Percentiles rank a stretch among this genome's conserved stretches.
phyloP scores from a whole-genome alignment of 2,113 vertebrate genomes.

The Helogale parvula region DNA sequence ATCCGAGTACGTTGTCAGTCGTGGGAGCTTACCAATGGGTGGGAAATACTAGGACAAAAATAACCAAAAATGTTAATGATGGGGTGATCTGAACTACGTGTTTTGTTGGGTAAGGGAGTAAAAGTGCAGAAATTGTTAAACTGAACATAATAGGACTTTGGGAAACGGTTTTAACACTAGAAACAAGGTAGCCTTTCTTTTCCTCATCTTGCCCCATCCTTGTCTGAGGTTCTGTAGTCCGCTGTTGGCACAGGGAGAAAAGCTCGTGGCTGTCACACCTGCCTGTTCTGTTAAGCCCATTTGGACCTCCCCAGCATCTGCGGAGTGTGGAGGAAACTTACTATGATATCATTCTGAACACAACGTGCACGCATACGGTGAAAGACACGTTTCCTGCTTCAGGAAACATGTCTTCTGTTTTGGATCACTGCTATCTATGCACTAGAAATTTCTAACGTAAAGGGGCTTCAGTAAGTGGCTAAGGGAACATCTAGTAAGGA shows the following conservation, averaged over 20 bases:
- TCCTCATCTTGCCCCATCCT: background rate
- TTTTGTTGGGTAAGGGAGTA: background rate
- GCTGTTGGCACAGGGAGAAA: background rate
- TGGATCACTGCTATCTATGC: background rate
- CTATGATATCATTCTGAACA: background rate
- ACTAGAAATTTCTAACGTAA: background rate
- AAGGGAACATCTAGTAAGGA: slow-evolving; percentile 28
- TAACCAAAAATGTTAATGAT: background rate
- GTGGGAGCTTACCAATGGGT: background rate
- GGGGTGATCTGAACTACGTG: background rate
- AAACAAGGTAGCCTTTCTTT: background rate
- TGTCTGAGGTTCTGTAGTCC: background rate
- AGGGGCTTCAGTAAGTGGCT: background rate
- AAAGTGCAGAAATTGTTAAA: background rate
- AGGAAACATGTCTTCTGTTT: background rate
- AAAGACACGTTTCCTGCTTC: slow-evolving; percentile 17
- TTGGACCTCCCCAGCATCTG: background rate
- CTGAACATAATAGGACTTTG: background rate
- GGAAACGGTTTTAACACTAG: background rate
- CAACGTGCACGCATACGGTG: background rate
- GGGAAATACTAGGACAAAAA: background rate
- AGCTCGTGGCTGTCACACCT: background rate
- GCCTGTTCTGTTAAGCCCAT: background rate
- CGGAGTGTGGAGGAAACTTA: background rate
- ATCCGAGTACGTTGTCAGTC: background rate